Evolutionary conservation across 1,140 invertebrate species (phyloP), one percentile per base, ranked within the genome.

Genomic region (Stegodyphus mimosarum): DNA sequence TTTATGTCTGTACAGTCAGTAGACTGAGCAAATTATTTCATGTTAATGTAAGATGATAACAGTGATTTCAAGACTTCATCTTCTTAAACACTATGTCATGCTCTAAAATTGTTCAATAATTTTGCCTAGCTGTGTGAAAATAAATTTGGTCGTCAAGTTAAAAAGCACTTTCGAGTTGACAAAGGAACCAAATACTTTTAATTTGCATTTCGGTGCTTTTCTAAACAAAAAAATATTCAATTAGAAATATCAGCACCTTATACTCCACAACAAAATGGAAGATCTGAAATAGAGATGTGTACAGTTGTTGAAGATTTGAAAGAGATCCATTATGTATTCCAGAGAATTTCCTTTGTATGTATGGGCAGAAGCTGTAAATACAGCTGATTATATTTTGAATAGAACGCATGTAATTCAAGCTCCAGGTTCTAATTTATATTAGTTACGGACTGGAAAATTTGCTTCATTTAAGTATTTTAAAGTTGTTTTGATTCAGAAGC

Each of bases 131-230:
- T 63, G 17, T 77, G 80, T 50, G 53, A 60, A 63, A 78, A 90
- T 72, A 89, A 91, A 88, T 87, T 87, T 49, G 85, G 88, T 78
- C 80, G 63, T 10, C 86, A 86, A 77, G 89, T 91, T 64, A 89
- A 89, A 89, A 89, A 79, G 81, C 18, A 53, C 53, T 91, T 1
- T 89, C n/a, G 89, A 71, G 88, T 88, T 72, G 91, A 92, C 74
- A 92, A 92, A 88, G 91, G 91, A 7, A 88, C 55, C 17, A 91
- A 91, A 87, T 91, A 90, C 88, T 2, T 33, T 88, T 0, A 91
- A 88, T 73, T 87, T 88, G 33, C 80, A 74, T 66, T 70, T 78
- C 6, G 1, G 13, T 7, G 18, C 63, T 11, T 71, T 13, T 52
- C 70, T 13, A 70, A 53, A 1, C 7, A 60, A 60, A 33, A 87